Conservation (phyloP, 2,888 invertebrate genomes). For the Stictocephala bisonia region DNA sequence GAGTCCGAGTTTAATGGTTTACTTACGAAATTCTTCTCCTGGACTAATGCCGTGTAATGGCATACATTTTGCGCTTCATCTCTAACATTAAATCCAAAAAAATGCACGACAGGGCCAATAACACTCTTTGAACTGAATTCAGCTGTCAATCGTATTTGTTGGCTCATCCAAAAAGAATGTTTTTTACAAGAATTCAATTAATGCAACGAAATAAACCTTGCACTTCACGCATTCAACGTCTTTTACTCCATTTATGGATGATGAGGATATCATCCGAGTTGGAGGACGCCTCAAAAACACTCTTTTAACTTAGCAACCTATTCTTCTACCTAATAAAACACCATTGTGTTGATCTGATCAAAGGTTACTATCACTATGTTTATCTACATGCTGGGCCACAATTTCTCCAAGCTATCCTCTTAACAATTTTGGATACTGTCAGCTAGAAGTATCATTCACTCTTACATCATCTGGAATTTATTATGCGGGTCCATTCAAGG, state of each 20-base stretch:
- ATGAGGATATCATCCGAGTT: constrained; percentile 31
- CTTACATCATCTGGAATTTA: constrained; percentile 39
- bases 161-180: neutral
- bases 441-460: neutral
- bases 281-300: constrained; percentile 49
- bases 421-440: constrained; percentile 35
- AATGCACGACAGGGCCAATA: neutral
- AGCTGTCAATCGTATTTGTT: neutral
- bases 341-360: constrained; percentile 31
- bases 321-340: constrained; percentile 35
- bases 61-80: neutral
- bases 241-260: constrained; percentile 1
- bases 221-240: neutral
- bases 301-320: neutral
- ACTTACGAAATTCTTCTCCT: neutral
- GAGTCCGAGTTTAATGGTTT: neutral
- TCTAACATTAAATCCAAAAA: neutral
- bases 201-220: neutral
- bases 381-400: constrained; percentile 43
- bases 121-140: neutral
- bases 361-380: constrained; percentile 43
- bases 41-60: neutral
- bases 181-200: neutral
- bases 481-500: constrained; percentile 41
- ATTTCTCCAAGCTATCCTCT: constrained; percentile 1